Conservation (phyloP, 2,888 invertebrate species). For the Drosophila nr. fundita region DNA sequence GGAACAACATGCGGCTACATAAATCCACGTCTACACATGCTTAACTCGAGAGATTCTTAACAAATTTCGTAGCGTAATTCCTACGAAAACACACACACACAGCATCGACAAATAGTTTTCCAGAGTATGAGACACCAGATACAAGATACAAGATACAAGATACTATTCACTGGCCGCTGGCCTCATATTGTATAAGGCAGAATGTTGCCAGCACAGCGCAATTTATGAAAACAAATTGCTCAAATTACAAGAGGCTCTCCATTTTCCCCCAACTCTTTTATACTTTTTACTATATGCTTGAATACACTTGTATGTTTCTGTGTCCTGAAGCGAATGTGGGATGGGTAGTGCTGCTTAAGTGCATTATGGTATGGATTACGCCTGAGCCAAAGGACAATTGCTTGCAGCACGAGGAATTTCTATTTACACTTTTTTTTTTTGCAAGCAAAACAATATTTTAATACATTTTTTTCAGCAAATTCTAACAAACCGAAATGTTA, state of each 20-base stretch:
- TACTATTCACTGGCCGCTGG: slow-evolving; percentile 61
- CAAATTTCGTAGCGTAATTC: slow-evolving; percentile 72
- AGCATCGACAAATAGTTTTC: slow-evolving; percentile 14
- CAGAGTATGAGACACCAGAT: slow-evolving; percentile 10
- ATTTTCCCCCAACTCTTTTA: slow-evolving; percentile 7
- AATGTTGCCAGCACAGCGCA: slow-evolving; percentile 33
- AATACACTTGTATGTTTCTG: slow-evolving; percentile 44
- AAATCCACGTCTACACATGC: slow-evolving; percentile 64
- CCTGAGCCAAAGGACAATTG: slow-evolving; percentile 21
- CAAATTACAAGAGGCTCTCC: slow-evolving; percentile 64
- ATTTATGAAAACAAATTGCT: slow-evolving; percentile 79
- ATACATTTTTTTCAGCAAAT: not conserved
- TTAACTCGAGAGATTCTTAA: slow-evolving; percentile 59
- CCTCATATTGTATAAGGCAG: slow-evolving; percentile 62
- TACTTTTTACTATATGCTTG: slow-evolving; percentile 6
- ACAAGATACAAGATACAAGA: slow-evolving; percentile 59
- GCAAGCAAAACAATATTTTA: not conserved
- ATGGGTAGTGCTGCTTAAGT: slow-evolving; percentile 57
- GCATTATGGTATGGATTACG: slow-evolving; percentile 71
- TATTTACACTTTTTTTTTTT: not conserved
- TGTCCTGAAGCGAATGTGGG: slow-evolving; percentile 51
- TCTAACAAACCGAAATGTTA: no score
- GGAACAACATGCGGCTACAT: slow-evolving; percentile 37
- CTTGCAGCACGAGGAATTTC: not conserved
- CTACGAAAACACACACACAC: slow-evolving; percentile 57